Evolutionary conservation across 2,797 vertebrate species (phyloP).

Genomic region (Leucoraja ocellata): DNA sequence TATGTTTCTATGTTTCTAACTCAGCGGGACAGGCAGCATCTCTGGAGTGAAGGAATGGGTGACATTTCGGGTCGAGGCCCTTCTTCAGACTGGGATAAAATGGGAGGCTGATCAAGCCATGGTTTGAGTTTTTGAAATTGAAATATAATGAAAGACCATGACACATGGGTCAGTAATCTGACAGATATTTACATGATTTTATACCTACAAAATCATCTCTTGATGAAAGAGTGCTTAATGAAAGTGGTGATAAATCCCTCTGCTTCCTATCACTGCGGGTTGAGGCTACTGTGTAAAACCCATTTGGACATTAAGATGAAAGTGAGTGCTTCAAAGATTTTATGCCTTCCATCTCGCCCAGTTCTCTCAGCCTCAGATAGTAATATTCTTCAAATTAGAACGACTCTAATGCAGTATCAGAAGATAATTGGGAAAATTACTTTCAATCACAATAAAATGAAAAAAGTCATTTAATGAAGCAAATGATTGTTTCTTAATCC

Average conservation of each 20-base stretch:
- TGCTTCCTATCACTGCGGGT: neutral
- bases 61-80: no score
- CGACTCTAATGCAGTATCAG: neutral
- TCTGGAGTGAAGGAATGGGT: no score
- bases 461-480: conserved; percentile 17
- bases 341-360: neutral
- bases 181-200: neutral
- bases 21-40: no score
- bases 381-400: conserved; percentile 10
- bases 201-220: neutral
- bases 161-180: neutral
- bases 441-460: conserved; percentile 25
- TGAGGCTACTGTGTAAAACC: neutral
- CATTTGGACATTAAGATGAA: neutral
- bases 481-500: neutral
- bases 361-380: neutral
- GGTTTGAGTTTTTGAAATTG: neutral
- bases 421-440: conserved; percentile 33
- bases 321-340: conserved; percentile 10
- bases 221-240: conserved; percentile 13
- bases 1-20: no score
- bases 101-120: no score
- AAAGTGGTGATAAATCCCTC: conserved; percentile 16
- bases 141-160: neutral
- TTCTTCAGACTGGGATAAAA: no score